Conservation (phyloP, 1,140 invertebrate genomes). For the Latrodectus geometricus region DNA sequence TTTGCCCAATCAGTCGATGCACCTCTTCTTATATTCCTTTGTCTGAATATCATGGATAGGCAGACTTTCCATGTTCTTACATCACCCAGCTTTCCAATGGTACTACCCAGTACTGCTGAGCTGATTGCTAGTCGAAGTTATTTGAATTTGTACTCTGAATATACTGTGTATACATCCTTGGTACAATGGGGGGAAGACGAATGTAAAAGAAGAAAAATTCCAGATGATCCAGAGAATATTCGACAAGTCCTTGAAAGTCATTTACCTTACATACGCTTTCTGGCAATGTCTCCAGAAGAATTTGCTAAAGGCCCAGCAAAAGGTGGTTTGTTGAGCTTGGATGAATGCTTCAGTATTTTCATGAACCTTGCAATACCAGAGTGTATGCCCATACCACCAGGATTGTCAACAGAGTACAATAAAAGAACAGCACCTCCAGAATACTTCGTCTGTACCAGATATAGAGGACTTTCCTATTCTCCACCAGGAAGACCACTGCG, state of each 20-base stretch:
- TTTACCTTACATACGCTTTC: constrained; percentile 63
- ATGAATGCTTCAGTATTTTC: constrained; percentile 65
- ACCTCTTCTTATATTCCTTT: constrained; percentile 65
- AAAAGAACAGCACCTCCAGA: constrained; percentile 62
- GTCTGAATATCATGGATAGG: constrained; percentile 66
- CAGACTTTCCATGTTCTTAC: constrained; percentile 66
- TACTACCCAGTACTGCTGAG: constrained; percentile 64
- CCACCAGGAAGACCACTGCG: constrained; percentile 44
- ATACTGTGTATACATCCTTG: constrained; percentile 64
- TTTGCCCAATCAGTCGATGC: constrained; percentile 65
- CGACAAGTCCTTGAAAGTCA: constrained; percentile 37
- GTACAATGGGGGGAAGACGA: constrained; percentile 65
- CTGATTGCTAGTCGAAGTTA: constrained; percentile 64
- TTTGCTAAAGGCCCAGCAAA: constrained; percentile 64
- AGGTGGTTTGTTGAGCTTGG: constrained; percentile 61
- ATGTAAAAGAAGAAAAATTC: constrained; percentile 61
- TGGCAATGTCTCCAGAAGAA: constrained; percentile 65
- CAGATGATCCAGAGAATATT: constrained; percentile 58
- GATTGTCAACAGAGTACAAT: constrained; percentile 28
- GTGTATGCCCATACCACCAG: constrained; percentile 62
- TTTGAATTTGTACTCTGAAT: constrained; percentile 66
- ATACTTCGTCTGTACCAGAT: constrained; percentile 64
- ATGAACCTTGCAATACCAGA: constrained; percentile 66
- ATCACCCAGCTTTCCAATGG: constrained; percentile 43
- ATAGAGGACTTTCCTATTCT: constrained; percentile 64